These are phyloP conservation scores for Capitulum mitella DNA, from an alignment of 2,888 invertebrate genomes.

Conservation along the genomic window DNA sequence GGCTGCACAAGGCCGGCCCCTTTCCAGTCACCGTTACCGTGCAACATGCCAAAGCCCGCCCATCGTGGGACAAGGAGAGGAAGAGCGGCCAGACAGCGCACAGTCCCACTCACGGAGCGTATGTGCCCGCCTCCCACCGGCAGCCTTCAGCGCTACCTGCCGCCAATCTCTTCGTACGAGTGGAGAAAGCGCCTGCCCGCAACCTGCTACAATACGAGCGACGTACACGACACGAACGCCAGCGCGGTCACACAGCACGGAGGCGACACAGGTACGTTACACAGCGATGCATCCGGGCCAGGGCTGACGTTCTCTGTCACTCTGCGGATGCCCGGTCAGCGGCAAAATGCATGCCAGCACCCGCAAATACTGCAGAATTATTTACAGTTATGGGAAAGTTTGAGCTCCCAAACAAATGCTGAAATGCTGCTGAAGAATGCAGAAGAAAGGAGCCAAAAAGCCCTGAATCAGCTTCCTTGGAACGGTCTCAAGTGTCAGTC, in stretches of 20 bases:
- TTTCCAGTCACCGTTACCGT: no score
- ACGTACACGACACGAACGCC: not conserved
- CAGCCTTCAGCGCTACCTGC: not conserved
- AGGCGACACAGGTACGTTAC: not conserved
- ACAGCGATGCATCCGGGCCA: not conserved
- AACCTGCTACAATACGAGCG: not conserved
- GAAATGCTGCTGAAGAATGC: no score
- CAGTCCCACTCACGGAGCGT: not conserved
- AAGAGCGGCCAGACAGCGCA: no score
- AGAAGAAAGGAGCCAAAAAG: no score
- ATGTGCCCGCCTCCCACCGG: not conserved
- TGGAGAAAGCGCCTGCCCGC: not conserved
- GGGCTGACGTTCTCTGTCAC: not conserved
- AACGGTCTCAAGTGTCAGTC: no score
- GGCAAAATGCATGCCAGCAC: not conserved
- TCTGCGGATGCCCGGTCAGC: not conserved
- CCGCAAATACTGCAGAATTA: not conserved
- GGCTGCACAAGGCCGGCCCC: no score
- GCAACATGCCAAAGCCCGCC: no score
- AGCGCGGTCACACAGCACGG: not conserved
- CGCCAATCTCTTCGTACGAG: not conserved
- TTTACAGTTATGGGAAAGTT: no score
- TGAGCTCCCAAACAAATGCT: no score
- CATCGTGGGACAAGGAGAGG: no score
- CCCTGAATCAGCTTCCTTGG: no score